Evolutionary conservation across 2,113 vertebrate species (phyloP).

Genomic region (Tachuris rubrigastra): DNA sequence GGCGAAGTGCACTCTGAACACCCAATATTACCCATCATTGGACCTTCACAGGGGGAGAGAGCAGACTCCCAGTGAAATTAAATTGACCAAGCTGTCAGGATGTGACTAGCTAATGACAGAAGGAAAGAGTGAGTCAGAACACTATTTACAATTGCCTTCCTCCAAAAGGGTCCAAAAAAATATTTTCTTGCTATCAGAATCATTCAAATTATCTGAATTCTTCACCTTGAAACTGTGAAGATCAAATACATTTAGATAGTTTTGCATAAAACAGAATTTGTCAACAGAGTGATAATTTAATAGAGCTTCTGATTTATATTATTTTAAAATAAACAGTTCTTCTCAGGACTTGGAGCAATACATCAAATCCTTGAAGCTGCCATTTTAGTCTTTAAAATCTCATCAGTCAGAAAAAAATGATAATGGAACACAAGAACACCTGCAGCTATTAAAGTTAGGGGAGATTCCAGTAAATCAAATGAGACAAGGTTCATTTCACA

Average conservation of each 20-base stretch:
- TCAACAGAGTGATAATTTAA: neutral
- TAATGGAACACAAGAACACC: neutral
- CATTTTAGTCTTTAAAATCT: neutral
- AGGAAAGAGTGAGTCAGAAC: neutral
- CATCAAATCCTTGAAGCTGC: neutral
- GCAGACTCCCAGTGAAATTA: neutral
- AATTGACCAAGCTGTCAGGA: neutral
- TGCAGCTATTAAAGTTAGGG: neutral
- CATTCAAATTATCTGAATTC: neutral
- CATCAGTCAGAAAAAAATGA: neutral
- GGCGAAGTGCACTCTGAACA: neutral
- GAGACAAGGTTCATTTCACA: neutral
- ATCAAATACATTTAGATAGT: neutral
- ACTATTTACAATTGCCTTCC: neutral
- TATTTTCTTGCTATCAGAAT: neutral
- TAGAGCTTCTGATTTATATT: neutral
- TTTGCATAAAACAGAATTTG: neutral
- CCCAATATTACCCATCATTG: neutral
- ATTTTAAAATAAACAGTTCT: neutral
- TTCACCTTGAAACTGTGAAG: neutral
- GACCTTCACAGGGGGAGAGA: neutral
- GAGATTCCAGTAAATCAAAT: neutral
- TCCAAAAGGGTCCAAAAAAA: neutral
- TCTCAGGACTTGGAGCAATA: neutral
- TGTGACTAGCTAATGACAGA: neutral